These are phyloP conservation scores for Noturus placidus DNA, from an alignment of 2,113 vertebrate species.

Conservation along the genomic window DNA sequence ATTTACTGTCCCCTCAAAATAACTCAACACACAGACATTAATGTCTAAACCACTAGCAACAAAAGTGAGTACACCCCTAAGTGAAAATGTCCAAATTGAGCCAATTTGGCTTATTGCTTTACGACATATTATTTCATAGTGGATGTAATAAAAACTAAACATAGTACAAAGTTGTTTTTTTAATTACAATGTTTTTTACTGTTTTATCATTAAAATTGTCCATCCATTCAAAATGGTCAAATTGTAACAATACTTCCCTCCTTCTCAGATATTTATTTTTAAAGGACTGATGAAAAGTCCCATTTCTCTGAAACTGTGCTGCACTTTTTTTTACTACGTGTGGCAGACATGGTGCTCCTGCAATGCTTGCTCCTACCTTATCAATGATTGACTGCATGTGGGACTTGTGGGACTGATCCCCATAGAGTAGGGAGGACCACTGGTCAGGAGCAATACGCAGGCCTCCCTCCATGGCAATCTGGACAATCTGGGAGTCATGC, in stretches of 20 bases:
- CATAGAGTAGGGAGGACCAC: conserved; percentile 95
- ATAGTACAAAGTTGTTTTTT: too few relatives aligned
- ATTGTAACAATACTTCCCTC: neutral
- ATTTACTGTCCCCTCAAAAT: too few relatives aligned
- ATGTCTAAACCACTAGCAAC: too few relatives aligned
- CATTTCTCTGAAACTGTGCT: neutral
- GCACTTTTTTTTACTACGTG: neutral
- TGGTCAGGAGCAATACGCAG: conserved; percentile 96
- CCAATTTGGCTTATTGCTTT: too few relatives aligned
- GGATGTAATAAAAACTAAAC: too few relatives aligned
- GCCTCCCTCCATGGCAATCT: conserved; percentile 98
- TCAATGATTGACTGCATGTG: conserved; percentile 99
- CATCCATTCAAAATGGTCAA: too few relatives aligned
- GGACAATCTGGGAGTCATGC: conserved; percentile 98
- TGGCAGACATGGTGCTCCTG: neutral
- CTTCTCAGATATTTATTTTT: neutral
- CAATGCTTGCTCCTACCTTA: conserved; percentile 76
- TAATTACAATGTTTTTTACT: too few relatives aligned
- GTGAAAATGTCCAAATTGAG: too few relatives aligned
- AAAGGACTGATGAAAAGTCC: neutral
- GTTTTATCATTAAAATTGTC: too few relatives aligned
- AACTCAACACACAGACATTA: too few relatives aligned
- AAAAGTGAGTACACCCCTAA: too few relatives aligned
- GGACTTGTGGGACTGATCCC: conserved; percentile 97
- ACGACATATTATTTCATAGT: too few relatives aligned